Percentiles rank a stretch among this genome's conserved stretches.
Conservation (phyloP, 2,888 invertebrate species). For the Pheosia gnoma region DNA sequence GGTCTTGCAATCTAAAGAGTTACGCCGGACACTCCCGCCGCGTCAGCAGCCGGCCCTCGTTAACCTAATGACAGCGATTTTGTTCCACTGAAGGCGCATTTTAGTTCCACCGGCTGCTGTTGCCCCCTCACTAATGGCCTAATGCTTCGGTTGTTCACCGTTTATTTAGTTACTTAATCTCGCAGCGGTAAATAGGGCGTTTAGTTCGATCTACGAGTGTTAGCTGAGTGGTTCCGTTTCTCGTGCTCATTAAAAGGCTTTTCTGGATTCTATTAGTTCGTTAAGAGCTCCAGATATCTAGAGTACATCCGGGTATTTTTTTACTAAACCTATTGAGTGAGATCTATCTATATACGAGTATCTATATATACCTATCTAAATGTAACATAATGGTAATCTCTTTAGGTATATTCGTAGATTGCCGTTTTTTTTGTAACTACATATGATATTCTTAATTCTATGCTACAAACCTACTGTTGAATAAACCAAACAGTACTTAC, state of each 20-base stretch:
- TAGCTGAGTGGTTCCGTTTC: background rate
- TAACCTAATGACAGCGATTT: slow-evolving; percentile 82
- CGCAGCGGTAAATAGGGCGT: slow-evolving; percentile 40
- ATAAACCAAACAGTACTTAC: too few species aligned
- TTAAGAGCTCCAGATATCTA: too few species aligned
- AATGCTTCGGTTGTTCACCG: slow-evolving; percentile 64
- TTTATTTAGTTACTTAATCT: slow-evolving; percentile 67
- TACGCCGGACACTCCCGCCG: slow-evolving; percentile 65
- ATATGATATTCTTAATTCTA: too few species aligned
- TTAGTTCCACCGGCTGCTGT: slow-evolving; percentile 76
- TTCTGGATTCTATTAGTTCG: background rate
- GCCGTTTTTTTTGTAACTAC: too few species aligned
- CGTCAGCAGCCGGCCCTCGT: slow-evolving; percentile 77
- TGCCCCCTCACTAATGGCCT: slow-evolving; percentile 68
- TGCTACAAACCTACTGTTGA: too few species aligned
- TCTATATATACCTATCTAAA: too few species aligned
- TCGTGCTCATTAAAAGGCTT: background rate
- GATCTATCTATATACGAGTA: too few species aligned
- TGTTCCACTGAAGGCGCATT: slow-evolving; percentile 72
- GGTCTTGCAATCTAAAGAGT: slow-evolving; percentile 71
- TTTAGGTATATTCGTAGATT: too few species aligned
- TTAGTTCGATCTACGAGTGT: slow-evolving; percentile 17
- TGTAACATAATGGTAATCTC: too few species aligned
- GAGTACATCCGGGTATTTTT: too few species aligned
- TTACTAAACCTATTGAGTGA: too few species aligned